Base-by-base conservation (phyloP, 2,797 vertebrate genomes). In the Orientallactaga sibirica region DNA sequence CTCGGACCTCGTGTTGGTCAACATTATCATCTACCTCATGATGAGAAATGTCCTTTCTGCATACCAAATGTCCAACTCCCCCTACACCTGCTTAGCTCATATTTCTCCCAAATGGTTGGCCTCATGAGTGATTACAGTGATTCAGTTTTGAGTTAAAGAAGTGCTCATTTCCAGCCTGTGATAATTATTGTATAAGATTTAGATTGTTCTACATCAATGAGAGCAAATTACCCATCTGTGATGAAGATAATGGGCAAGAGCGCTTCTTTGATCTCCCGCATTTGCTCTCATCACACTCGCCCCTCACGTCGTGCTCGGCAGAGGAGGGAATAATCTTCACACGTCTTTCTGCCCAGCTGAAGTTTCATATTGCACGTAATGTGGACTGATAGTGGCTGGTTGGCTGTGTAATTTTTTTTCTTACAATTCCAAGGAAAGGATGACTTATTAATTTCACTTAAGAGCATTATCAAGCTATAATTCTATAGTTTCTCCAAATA, bases 111-210 rank as follows among this genome's bases (percentile, higher is more conserved):
- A 55, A 55, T 62, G 52, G n/a, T 48, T 95, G 93, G 90, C 29
- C 90, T 91, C 61, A 55, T 52, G 62, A 83, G 67, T 88, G 90
- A 92, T 89, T n/a, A 68, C 90, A 64, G 14, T 24, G 75, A 79
- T 93, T 95, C 75, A 43, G 64, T 90, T 81, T 76, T 61, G 82
- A 95, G 77, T 7, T 79, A 86, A 91, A 97, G 93, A 92, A 91
- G 66, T 3, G 70, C 94, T 93, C 93, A 61, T 86, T 94, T 88
- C 92, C 87, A 88, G 75, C 78, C 80, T 41, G 73, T 29, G 92
- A 74, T 93, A 86, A 96, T 97, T 93, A 66, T 52, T 84, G 10
- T 80, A 43, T 91, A 91, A 80, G 89, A 80, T 41, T 61, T 70
- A 93, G 73, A 90, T 90, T 68, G 83, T 94, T 87, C 87, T 70